phyloP scores from a whole-genome alignment of 2,113 vertebrate species.

The Cryptomyrus ogoouensis region DNA sequence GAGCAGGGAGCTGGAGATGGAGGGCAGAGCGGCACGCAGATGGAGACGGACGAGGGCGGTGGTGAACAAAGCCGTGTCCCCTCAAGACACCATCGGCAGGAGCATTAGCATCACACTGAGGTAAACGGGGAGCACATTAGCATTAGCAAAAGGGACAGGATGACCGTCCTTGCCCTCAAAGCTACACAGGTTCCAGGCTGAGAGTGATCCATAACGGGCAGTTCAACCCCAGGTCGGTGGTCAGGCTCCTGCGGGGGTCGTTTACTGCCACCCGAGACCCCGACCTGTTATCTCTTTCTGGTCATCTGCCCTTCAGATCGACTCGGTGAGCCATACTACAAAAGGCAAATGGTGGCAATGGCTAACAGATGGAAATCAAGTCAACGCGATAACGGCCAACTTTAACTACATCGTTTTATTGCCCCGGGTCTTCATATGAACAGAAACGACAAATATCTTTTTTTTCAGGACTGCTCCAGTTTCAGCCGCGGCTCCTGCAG shows the following conservation, averaged over 20 bases:
- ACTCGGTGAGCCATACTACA: too few relatives aligned
- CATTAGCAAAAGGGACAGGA: neutral
- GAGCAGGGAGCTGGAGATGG: neutral
- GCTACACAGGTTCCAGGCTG: neutral
- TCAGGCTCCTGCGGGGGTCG: neutral
- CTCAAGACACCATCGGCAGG: neutral
- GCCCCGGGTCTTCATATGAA: neutral
- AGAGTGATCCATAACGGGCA: neutral
- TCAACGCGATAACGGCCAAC: neutral
- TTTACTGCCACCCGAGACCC: neutral
- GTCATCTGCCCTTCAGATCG: slow-evolving; percentile 2
- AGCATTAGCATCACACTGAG: neutral
- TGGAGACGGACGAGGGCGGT: neutral
- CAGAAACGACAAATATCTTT: neutral
- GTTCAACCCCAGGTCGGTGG: slow-evolving; percentile 11
- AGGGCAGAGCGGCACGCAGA: neutral
- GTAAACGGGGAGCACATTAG: neutral
- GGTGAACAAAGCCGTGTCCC: neutral
- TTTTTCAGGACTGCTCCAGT: neutral
- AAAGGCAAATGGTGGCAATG: neutral
- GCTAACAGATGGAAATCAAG: neutral
- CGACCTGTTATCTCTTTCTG: neutral
- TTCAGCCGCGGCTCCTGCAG: neutral
- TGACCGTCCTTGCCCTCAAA: neutral
- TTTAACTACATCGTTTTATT: neutral